Evolutionary conservation across 2,797 vertebrate genomes (phyloP).

Genomic region (Pipistrellus pygmaeus): DNA sequence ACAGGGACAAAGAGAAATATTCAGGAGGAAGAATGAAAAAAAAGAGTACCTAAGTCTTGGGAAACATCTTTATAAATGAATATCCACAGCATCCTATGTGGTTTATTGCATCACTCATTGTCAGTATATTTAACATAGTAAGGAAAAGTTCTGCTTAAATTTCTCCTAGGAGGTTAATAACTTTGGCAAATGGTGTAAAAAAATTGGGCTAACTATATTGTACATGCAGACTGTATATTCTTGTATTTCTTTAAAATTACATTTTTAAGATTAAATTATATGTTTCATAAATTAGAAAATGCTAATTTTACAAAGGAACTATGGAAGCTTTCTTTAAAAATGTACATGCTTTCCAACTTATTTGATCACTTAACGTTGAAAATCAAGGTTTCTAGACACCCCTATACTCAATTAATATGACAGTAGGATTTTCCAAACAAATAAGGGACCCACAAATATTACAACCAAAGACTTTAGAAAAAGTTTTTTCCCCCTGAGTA

Average conservation of each 20-base stretch:
- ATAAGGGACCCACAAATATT: neutral
- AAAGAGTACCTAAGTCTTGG: neutral
- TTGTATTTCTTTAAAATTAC: neutral
- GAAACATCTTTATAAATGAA: neutral
- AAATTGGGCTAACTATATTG: neutral
- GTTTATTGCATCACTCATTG: neutral
- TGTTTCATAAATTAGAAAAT: constrained; percentile 27
- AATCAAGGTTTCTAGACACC: neutral
- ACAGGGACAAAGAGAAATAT: neutral
- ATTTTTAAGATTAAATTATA: constrained; percentile 56
- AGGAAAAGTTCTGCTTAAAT: constrained; percentile 25
- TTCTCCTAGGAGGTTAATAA: neutral
- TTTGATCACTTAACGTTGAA: constrained; percentile 30
- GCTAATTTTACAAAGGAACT: constrained; percentile 38
- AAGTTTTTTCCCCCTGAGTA: neutral
- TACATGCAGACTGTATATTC: neutral
- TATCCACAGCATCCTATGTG: neutral
- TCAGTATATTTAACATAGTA: neutral
- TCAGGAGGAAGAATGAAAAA: neutral
- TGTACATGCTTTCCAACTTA: neutral
- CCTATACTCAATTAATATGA: neutral
- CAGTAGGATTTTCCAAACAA: neutral
- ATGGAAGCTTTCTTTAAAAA: neutral
- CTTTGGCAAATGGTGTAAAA: neutral
- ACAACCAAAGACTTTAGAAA: neutral